Percentiles rank a stretch among this genome's conserved stretches.
Conservation (phyloP, 2,797 vertebrate species). For the Tapirus indicus region DNA sequence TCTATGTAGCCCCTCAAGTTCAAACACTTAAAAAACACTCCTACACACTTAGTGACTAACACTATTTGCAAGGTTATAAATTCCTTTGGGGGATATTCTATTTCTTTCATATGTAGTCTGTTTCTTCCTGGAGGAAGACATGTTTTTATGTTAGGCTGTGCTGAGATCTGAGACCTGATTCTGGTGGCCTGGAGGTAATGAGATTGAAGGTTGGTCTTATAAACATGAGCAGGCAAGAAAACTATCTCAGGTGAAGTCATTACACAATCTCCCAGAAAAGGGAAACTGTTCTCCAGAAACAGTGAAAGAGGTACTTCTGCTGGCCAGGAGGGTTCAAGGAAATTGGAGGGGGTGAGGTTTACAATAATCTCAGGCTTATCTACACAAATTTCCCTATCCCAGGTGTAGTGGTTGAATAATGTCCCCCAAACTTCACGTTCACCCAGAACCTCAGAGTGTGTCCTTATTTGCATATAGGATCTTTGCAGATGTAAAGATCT, state of each 20-base stretch:
- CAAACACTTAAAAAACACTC: background rate
- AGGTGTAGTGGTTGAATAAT: background rate
- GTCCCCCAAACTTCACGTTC: background rate
- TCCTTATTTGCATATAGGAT: background rate
- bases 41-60: background rate
- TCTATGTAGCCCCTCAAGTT: background rate
- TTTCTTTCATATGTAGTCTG: background rate
- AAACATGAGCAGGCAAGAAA: slow-evolving; percentile 13
- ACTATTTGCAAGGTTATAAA: background rate
- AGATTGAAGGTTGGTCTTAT: background rate
- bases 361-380: background rate
- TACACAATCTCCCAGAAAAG: background rate
- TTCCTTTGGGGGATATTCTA: slow-evolving; percentile 27
- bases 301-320: background rate
- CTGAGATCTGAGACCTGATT: slow-evolving; percentile 34
- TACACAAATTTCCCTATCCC: background rate
- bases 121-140: slow-evolving; percentile 25
- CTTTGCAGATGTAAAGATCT: background rate
- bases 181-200: background rate
- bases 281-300: background rate
- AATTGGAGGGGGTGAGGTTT: background rate
- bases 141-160: background rate
- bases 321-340: background rate
- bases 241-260: background rate
- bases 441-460: background rate